Evolutionary conservation across 1,140 invertebrate genomes (phyloP), one percentile per base, ranked within the genome.

Genomic region (Araneus ventricosus): DNA sequence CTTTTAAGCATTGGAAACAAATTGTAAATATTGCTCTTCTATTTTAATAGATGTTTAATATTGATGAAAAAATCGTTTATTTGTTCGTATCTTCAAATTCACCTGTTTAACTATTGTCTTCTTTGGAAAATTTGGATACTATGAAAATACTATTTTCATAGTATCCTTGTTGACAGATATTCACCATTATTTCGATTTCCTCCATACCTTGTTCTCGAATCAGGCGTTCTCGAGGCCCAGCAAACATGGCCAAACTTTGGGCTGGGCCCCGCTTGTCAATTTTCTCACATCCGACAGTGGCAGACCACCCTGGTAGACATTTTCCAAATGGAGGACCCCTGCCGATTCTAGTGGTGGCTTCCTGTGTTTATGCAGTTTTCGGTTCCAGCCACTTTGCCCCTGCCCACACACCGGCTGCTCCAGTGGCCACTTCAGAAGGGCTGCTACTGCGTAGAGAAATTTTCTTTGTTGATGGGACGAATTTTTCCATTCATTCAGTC

Each of bases 241-340:
- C 70, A 90, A 79, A 90, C 87, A 75, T 88, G 63, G 37, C 22
- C 85, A 87, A 87, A 87, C 85, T 87, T 61, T 63, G 88, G 88
- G 63, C 80, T 45, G 70, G 88, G 63, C 27, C 20, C 41, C 5
- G 84, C 88, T 90, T 88, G 88, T 90, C 88, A 90, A 90, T 90
- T 90, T 90, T 86, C 27, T 86, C 52, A 30, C 84, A 67, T 67
- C 61, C 59, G 61, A 45, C 27, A n/a, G 24, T n/a, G 41, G 41
- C 41, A 80, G 88, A 90, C 88, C 88, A 90, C 88, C 88, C 88
- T 90, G 45, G 88, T 79, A 90, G 88, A 41, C 67, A 79, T 80
- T 79, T 90, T 90, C 88, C 39, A 57, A 90, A 90, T 79, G 67
- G 88, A 45, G 52, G 85, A 59, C 88, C 88, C 88, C 88, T 37